phyloP scores from a whole-genome alignment of 2,797 vertebrate genomes.

The Hoplostethus atlanticus region DNA sequence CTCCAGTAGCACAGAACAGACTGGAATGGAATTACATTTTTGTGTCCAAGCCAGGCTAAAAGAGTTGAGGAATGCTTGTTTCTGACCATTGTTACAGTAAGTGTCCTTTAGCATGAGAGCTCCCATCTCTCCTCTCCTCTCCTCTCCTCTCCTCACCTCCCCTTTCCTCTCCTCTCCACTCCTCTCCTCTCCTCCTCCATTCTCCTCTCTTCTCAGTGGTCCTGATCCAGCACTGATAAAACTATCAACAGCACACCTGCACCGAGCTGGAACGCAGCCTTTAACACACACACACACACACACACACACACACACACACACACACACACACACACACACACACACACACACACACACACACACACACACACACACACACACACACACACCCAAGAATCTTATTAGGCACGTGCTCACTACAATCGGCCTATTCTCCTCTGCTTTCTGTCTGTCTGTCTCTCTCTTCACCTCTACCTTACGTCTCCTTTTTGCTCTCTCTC shows the following conservation, averaged over 20 bases:
- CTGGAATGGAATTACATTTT: no score
- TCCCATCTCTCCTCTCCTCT: neutral
- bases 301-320: neutral
- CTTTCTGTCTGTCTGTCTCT: neutral
- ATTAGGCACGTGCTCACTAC: constrained; percentile 15
- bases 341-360: neutral
- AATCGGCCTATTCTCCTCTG: constrained; percentile 30
- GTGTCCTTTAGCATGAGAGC: neutral
- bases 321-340: constrained; percentile 1
- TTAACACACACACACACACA: constrained; percentile 14
- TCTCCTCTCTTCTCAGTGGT: constrained; percentile 10
- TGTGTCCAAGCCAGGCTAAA: no score
- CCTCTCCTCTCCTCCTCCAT: no score
- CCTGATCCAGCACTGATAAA: constrained; percentile 68
- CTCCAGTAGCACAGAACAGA: no score
- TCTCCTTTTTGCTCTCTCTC: neutral
- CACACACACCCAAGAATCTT: constrained; percentile 20
- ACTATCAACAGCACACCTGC: constrained; percentile 82
- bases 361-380: constrained; percentile 2
- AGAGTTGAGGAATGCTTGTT: no score
- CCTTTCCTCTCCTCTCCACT: neutral
- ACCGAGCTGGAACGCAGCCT: constrained; percentile 21
- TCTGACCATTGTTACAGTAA: no score
- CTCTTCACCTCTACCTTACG: neutral
- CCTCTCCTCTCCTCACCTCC: neutral